phyloP scores from a whole-genome alignment of 2,113 vertebrate species.

The Xiphophorus hellerii region DNA sequence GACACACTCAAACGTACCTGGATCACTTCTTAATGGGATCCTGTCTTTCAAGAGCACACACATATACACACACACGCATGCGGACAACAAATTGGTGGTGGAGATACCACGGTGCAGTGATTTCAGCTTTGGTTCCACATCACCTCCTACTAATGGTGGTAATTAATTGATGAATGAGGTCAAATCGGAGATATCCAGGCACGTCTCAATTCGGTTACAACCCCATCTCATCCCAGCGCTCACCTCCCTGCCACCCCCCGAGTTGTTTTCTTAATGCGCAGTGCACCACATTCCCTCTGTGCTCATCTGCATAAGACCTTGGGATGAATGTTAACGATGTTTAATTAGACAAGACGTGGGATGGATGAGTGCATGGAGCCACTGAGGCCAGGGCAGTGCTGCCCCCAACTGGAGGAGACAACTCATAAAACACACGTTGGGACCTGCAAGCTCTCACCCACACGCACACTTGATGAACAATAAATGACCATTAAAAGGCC shows the following conservation, averaged over 20 bases:
- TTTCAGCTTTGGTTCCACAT: slow-evolving; percentile 80
- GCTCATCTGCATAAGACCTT: slow-evolving; percentile 87
- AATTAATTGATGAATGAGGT: slow-evolving; percentile 86
- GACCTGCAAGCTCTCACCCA: slow-evolving; percentile 25
- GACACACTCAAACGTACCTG: slow-evolving; percentile 44
- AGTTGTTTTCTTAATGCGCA: slow-evolving; percentile 83
- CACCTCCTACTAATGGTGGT: slow-evolving; percentile 78
- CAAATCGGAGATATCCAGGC: slow-evolving; percentile 81
- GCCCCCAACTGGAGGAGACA: slow-evolving; percentile 68
- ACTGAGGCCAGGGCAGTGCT: slow-evolving; percentile 65
- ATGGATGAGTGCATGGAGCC: slow-evolving; percentile 78
- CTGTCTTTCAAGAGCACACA: slow-evolving; percentile 55
- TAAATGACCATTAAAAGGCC: slow-evolving; percentile 70
- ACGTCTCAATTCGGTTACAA: slow-evolving; percentile 80
- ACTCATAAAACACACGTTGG: slow-evolving; percentile 55
- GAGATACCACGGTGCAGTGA: slow-evolving; percentile 64
- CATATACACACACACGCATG: slow-evolving; percentile 26
- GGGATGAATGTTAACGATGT: slow-evolving; percentile 86
- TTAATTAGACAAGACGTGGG: slow-evolving; percentile 84
- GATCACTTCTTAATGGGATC: slow-evolving; percentile 54
- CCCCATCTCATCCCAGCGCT: slow-evolving; percentile 58
- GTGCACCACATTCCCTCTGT: slow-evolving; percentile 78
- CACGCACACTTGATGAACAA: slow-evolving; percentile 51
- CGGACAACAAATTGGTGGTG: slow-evolving; percentile 58
- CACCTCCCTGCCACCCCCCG: slow-evolving; percentile 67